Percentiles rank a stretch among this genome's conserved stretches.
Evolutionary conservation across 1,140 invertebrate species (phyloP).

Genomic region (Spodoptera frugiperda): DNA sequence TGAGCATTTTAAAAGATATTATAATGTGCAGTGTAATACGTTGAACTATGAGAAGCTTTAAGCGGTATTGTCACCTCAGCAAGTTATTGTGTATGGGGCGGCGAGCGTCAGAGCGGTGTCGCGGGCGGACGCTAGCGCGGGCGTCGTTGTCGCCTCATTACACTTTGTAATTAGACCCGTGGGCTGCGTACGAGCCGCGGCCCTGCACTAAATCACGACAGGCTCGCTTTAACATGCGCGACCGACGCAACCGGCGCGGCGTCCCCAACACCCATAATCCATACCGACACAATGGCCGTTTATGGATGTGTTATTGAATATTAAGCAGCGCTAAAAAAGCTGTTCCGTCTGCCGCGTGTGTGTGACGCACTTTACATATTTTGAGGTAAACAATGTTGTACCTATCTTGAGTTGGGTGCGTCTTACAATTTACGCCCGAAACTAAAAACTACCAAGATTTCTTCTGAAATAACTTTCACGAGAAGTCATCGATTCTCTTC

Average conservation of each 20-base stretch:
- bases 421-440: not conserved
- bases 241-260: conserved; percentile 53
- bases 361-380: conserved; percentile 66
- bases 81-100: conserved; percentile 35
- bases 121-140: conserved; percentile 52
- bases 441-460: conserved; percentile 31
- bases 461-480: conserved; percentile 51
- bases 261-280: conserved; percentile 67
- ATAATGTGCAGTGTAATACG: not conserved
- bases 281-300: conserved; percentile 68
- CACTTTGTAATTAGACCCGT: conserved; percentile 82
- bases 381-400: conserved; percentile 65
- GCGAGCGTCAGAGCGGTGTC: conserved; percentile 15
- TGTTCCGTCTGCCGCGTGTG: conserved; percentile 55
- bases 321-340: conserved; percentile 70
- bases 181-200: conserved; percentile 63
- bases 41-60: conserved; percentile 2
- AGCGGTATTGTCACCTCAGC: conserved; percentile 18
- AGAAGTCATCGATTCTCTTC: conserved; percentile 46
- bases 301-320: conserved; percentile 80
- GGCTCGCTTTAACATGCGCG: conserved; percentile 69
- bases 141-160: conserved; percentile 74
- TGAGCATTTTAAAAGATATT: not conserved
- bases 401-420: conserved; percentile 55
- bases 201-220: conserved; percentile 81